Conservation (phyloP, 2,888 invertebrate species). For the Norana najaformis region DNA sequence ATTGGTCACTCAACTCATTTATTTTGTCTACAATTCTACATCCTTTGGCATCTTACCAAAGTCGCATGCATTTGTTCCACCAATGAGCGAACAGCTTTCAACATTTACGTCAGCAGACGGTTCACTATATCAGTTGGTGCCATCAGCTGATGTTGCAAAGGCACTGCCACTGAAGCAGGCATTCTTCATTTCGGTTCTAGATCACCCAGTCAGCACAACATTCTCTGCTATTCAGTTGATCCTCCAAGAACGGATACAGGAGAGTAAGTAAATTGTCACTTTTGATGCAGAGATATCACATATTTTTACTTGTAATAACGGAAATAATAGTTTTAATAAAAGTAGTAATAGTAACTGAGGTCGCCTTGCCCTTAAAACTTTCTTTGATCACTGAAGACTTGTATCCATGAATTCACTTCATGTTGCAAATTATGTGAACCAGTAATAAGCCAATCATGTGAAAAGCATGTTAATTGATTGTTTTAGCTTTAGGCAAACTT, state of each 20-base stretch:
- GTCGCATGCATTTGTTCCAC: background rate
- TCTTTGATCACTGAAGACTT: too few relatives aligned
- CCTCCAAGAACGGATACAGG: background rate
- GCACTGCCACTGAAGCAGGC: background rate
- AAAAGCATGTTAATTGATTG: too few relatives aligned
- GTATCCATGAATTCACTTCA: too few relatives aligned
- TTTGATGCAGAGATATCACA: background rate
- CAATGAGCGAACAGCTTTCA: background rate
- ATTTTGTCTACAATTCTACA: conserved; percentile 16
- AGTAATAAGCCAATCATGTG: too few relatives aligned
- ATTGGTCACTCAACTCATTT: background rate
- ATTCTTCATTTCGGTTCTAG: background rate
- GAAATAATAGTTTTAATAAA: background rate
- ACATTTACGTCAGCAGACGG: background rate
- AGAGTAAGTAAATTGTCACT: background rate
- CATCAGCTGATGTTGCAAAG: background rate
- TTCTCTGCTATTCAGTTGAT: background rate
- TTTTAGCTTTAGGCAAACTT: too few relatives aligned
- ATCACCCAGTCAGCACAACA: conserved; percentile 9
- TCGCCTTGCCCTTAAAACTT: too few relatives aligned
- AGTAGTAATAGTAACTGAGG: background rate
- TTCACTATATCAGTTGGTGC: background rate
- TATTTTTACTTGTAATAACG: background rate
- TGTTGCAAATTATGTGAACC: too few relatives aligned
- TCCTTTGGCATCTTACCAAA: background rate